phyloP scores from a whole-genome alignment of 2,888 invertebrate genomes.

The Noctua comes region DNA sequence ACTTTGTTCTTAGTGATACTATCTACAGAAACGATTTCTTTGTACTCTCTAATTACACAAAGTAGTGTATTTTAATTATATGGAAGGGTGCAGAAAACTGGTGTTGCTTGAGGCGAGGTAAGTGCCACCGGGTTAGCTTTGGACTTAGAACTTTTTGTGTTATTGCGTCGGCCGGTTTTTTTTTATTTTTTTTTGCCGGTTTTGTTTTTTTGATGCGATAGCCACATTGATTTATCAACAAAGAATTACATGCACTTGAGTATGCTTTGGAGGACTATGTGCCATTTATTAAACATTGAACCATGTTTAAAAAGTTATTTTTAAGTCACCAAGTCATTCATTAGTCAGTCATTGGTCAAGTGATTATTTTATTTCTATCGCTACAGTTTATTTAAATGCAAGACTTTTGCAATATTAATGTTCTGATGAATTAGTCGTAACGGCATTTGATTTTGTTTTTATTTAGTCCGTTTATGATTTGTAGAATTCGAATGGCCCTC shows the following conservation, averaged over 20 bases:
- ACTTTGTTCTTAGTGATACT: conserved; percentile 77
- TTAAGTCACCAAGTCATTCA: background rate
- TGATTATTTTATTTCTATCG: background rate
- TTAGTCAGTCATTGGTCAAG: background rate
- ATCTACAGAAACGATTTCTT: conserved; percentile 84
- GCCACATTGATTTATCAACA: too few species aligned
- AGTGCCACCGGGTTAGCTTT: conserved; percentile 57
- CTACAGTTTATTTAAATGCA: background rate
- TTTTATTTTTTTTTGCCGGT: too few species aligned
- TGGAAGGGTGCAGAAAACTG: conserved; percentile 81
- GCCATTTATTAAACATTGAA: background rate
- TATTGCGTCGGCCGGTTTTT: conserved; percentile 11
- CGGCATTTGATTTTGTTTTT: background rate
- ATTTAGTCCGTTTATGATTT: background rate
- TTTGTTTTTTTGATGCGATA: too few species aligned
- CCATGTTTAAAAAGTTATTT: background rate
- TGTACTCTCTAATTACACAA: conserved; percentile 81
- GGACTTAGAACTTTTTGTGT: conserved; percentile 61
- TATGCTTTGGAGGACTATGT: background rate
- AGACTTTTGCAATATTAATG: conserved; percentile 10
- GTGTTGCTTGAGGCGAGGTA: conserved; percentile 74
- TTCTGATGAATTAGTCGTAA: background rate
- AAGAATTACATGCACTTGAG: background rate
- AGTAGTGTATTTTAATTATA: conserved; percentile 86
- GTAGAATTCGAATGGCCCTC: too few species aligned